Base-by-base conservation (phyloP, 2,888 invertebrate genomes). In the Polyommatus iphigenia region DNA sequence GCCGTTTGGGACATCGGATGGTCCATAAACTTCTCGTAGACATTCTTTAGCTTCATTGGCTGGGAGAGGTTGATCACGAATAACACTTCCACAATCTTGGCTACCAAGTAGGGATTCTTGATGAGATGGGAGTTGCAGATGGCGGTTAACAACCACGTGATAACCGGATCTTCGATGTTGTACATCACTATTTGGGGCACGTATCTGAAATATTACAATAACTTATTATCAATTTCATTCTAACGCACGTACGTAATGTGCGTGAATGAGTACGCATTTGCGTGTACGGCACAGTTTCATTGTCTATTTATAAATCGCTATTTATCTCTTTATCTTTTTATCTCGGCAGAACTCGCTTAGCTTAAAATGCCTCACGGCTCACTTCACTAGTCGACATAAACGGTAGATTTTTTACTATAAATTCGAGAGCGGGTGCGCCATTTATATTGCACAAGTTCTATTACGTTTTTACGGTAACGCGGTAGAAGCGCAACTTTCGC, bases 61-160 rank as follows among this genome's bases (percentile, higher is more conserved):
- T 96, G 95, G 62, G 96, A 96, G 20, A 97, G 95, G 83, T 97
- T 96, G 84, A 97, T 96, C 32, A 97, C 96, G 88, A 97, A 97
- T 59, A 97, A 91, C 24, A 98, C 98, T 93, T 99, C 99, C 77
- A 99, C 97, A 83, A 99, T 96, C 94, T 99, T 99, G 82, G 99
- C 99, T 81, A 98, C 97, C 80, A 99, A 95, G 91, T 99, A 99
- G 0, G 99, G 99, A 94, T 99, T 99, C 89, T 97, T 97, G 87
- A 99, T 97, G 89, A 97, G 97, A 85, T 97, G 96, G 18, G 98
- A 97, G 81, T 97, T 96, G 92, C 99, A 99, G 79, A 99, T 96
- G 84, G 98, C 97, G 80, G 97, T 96, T 71, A 99, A 93, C 50
- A 99, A 92, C 97, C 99, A 98, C 50, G 97, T 97, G 80, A 99